These are phyloP conservation scores for Trachops cirrhosus DNA, from an alignment of 2,797 vertebrate species.

Conservation along the genomic window DNA sequence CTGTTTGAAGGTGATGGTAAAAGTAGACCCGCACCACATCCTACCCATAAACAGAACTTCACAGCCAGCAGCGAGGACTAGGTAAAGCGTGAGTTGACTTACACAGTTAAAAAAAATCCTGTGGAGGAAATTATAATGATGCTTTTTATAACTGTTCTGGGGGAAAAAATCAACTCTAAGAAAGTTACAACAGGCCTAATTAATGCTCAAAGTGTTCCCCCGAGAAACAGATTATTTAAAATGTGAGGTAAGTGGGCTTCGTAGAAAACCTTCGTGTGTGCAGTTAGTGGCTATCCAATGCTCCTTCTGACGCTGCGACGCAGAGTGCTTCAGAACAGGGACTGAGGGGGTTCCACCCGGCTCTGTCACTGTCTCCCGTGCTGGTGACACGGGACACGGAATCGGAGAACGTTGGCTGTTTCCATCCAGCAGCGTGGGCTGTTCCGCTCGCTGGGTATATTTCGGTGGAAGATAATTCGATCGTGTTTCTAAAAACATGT, in stretches of 20 bases:
- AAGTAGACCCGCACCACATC: conserved; percentile 23
- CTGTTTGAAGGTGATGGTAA: conserved; percentile 63
- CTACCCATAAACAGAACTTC: conserved; percentile 49
- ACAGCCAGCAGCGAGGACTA: conserved; percentile 64
- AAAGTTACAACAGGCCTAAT: conserved; percentile 77
- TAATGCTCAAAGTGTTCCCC: conserved; percentile 76
- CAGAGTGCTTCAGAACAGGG: conserved; percentile 23
- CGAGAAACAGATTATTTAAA: conserved; percentile 74
- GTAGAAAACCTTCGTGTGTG: conserved; percentile 71
- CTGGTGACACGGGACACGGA: conserved; percentile 39
- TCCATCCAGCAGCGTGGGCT: neutral
- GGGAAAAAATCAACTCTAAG: conserved; percentile 63
- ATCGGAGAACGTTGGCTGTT: neutral
- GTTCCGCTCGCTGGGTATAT: neutral
- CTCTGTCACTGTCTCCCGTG: neutral
- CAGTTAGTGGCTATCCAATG: conserved; percentile 72
- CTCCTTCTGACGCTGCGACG: conserved; percentile 3
- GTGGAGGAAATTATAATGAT: conserved; percentile 73
- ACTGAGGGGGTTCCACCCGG: neutral
- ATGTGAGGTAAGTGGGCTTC: conserved; percentile 72
- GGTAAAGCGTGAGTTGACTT: conserved; percentile 63
- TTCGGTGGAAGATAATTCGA: neutral
- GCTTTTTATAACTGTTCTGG: conserved; percentile 73
- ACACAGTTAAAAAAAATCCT: conserved; percentile 68
- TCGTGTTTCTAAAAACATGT: neutral